Percentiles rank a stretch among this genome's conserved stretches.
These are phyloP conservation scores for Escarpia spicata DNA, from an alignment of 2,888 invertebrate species.

Conservation along the genomic window DNA sequence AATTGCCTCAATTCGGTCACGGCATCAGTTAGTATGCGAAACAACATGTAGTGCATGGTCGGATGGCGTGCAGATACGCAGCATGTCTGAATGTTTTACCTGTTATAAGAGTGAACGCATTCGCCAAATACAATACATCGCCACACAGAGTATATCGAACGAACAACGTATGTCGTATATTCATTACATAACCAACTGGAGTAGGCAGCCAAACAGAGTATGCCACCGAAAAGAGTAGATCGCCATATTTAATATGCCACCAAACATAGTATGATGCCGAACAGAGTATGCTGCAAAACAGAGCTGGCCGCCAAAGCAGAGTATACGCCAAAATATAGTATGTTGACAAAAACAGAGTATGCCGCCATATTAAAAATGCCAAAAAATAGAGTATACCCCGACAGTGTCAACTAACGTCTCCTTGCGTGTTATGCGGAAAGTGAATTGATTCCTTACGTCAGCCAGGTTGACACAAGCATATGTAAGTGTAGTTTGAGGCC, in stretches of 20 bases:
- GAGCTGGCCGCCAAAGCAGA: background rate
- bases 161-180: background rate
- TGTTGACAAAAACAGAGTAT: background rate
- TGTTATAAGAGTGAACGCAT: background rate
- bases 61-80: background rate
- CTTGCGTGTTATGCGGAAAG: background rate
- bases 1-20: background rate
- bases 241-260: background rate
- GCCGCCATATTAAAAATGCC: background rate
- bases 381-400: background rate
- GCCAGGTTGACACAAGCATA: background rate
- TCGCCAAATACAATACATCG: background rate
- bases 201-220: background rate
- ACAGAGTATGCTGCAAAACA: too few species aligned
- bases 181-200: background rate
- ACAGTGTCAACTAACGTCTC: background rate
- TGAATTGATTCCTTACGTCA: background rate
- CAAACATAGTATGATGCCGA: background rate
- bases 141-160: background rate
- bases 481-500: background rate
- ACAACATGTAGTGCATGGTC: background rate
- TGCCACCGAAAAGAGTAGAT: background rate
- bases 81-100: background rate
- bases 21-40: background rate
- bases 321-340: background rate